Evolutionary conservation across 2,113 vertebrate species (phyloP).

Genomic region (Calyptomena viridis): DNA sequence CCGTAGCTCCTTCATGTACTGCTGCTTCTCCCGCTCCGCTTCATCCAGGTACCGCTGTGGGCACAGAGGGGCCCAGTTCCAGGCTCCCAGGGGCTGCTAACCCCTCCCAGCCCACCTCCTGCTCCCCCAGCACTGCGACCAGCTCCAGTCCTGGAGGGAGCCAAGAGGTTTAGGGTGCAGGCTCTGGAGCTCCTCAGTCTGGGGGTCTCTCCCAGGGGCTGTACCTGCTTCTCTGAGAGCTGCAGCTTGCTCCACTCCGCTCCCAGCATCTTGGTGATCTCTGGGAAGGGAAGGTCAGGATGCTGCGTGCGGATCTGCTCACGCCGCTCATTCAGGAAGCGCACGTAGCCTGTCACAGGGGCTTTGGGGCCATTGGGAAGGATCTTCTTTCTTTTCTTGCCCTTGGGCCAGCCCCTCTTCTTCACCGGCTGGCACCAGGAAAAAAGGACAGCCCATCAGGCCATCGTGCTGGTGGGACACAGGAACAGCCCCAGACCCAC

Average conservation of each 20-base stretch:
- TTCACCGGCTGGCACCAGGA: constrained; percentile 81
- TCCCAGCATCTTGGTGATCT: constrained; percentile 96
- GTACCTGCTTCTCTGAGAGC: constrained; percentile 86
- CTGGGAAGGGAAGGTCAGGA: constrained; percentile 92
- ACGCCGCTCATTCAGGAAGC: constrained; percentile 91
- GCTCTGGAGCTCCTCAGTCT: neutral
- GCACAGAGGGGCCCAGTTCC: neutral
- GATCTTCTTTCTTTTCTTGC: constrained; percentile 98
- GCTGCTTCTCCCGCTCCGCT: constrained; percentile 93
- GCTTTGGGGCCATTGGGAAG: constrained; percentile 96
- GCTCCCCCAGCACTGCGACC: neutral
- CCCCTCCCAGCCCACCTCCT: neutral
- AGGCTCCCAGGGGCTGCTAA: neutral
- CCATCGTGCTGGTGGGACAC: neutral
- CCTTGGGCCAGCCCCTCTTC: constrained; percentile 97
- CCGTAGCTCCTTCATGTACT: constrained; percentile 91
- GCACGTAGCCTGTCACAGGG: constrained; percentile 91
- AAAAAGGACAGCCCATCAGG: neutral
- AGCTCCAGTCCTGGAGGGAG: neutral
- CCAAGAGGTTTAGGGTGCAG: neutral
- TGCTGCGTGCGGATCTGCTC: constrained; percentile 91
- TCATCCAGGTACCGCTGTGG: constrained; percentile 91
- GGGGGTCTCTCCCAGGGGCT: neutral
- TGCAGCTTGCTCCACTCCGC: constrained; percentile 95
- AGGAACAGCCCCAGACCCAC: neutral